Percentiles rank a stretch among this genome's conserved stretches.
phyloP scores from a whole-genome alignment of 2,797 vertebrate species.

The Tarsius wallacei region DNA sequence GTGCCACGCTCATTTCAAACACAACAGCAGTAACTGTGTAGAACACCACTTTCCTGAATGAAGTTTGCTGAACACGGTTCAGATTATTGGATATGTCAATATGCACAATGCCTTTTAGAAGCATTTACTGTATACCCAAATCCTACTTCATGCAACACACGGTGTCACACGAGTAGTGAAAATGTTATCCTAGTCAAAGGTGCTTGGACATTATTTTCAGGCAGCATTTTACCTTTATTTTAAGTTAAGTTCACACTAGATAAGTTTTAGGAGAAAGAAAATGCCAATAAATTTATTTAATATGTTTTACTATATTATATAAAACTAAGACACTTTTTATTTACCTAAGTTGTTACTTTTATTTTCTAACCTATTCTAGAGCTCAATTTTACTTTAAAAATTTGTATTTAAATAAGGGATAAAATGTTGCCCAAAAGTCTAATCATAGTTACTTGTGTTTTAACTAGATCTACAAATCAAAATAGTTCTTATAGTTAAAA shows the following conservation, averaged over 20 bases:
- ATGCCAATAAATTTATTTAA: conserved; percentile 88
- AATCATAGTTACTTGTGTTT: conserved; percentile 92
- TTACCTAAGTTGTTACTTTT: conserved; percentile 88
- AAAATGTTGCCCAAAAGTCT: conserved; percentile 95
- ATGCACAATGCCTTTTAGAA: conserved; percentile 98
- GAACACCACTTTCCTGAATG: conserved; percentile 91
- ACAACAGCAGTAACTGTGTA: conserved; percentile 79
- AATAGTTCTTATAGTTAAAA: conserved; percentile 94
- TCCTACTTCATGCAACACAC: conserved; percentile 95
- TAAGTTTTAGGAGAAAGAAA: conserved; percentile 89
- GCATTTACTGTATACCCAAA: conserved; percentile 98
- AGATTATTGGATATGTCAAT: conserved; percentile 98
- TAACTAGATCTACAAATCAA: conserved; percentile 93
- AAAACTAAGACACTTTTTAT: conserved; percentile 87
- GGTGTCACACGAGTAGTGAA: conserved; percentile 95
- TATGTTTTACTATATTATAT: conserved; percentile 81
- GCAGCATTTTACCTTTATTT: conserved; percentile 94
- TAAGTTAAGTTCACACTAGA: conserved; percentile 87
- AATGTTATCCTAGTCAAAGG: conserved; percentile 94
- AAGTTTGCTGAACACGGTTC: conserved; percentile 99
- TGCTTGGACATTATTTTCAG: conserved; percentile 93
- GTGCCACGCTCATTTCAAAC: conserved; percentile 72
- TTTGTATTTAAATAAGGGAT: conserved; percentile 92
- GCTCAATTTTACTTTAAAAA: conserved; percentile 86
- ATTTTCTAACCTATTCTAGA: conserved; percentile 88